phyloP scores from a whole-genome alignment of 2,888 invertebrate species.

The Erebia epiphron region DNA sequence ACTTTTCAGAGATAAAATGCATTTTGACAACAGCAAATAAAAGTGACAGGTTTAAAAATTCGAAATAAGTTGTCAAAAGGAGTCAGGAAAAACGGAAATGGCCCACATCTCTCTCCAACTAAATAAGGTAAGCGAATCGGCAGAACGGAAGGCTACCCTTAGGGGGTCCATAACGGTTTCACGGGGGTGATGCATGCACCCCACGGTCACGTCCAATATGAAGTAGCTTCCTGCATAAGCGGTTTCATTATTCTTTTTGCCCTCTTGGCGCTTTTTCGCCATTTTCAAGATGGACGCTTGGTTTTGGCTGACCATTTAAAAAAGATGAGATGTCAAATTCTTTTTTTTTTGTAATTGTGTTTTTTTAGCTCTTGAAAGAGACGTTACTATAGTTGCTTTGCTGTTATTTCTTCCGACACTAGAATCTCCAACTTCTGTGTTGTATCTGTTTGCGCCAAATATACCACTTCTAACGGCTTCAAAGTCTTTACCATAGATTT shows the following conservation, averaged over 20 bases:
- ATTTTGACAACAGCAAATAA: too few species aligned
- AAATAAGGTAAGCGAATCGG: constrained; percentile 42
- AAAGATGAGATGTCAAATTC: not conserved
- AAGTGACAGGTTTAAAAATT: not conserved
- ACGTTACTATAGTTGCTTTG: too few species aligned
- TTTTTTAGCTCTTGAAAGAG: not conserved
- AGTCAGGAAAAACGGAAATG: constrained; percentile 32
- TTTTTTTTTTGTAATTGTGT: not conserved
- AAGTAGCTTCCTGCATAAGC: constrained; percentile 78
- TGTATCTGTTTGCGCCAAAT: too few species aligned
- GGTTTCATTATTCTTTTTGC: constrained; percentile 72
- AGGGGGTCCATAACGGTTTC: constrained; percentile 77
- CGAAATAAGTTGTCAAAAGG: constrained; percentile 33
- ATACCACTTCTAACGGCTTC: too few species aligned
- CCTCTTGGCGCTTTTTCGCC: constrained; percentile 46
- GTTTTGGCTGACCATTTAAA: constrained; percentile 24
- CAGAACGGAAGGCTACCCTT: constrained; percentile 54
- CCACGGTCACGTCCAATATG: constrained; percentile 79
- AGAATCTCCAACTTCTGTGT: too few species aligned
- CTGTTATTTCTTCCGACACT: too few species aligned
- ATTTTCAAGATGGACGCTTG: constrained; percentile 29
- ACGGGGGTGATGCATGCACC: constrained; percentile 74
- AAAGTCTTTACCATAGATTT: too few species aligned
- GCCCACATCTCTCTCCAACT: constrained; percentile 39
- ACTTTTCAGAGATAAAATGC: too few species aligned